These are phyloP conservation scores for Schizopygopsis malacanthus DNA, from an alignment of 2,797 vertebrate genomes.

Conservation along the genomic window DNA sequence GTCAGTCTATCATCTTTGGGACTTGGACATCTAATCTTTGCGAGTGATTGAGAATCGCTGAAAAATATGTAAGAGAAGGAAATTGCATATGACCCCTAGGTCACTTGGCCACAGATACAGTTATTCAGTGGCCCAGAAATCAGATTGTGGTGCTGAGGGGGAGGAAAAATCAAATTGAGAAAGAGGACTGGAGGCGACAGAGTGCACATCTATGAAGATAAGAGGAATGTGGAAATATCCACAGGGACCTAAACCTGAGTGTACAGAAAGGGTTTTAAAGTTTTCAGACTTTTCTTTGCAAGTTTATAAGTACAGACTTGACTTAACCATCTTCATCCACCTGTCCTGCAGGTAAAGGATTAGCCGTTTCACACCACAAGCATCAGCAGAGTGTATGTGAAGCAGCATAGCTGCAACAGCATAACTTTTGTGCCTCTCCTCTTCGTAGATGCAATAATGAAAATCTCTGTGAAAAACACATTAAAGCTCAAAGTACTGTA, in stretches of 20 bases:
- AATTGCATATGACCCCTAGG: conserved; percentile 65
- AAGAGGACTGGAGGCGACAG: conserved; percentile 52
- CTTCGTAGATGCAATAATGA: neutral
- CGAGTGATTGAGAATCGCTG: conserved; percentile 57
- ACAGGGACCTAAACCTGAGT: conserved; percentile 46
- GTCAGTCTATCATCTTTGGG: conserved; percentile 56
- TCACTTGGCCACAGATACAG: conserved; percentile 63
- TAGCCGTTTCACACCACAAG: neutral
- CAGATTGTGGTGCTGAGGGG: conserved; percentile 61
- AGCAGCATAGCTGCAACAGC: neutral
- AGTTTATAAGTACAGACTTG: conserved; percentile 31
- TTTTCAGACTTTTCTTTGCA: conserved; percentile 40
- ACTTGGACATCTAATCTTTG: conserved; percentile 57
- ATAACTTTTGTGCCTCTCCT: neutral
- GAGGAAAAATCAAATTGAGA: conserved; percentile 60
- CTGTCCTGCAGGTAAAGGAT: conserved; percentile 27
- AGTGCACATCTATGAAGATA: conserved; percentile 56
- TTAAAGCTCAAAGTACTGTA: neutral
- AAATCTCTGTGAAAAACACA: neutral
- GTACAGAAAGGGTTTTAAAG: conserved; percentile 37
- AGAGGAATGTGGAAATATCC: conserved; percentile 51
- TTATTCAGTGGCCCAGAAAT: conserved; percentile 64
- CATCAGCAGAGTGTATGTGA: neutral
- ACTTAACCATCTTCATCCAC: neutral
- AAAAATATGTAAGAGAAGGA: conserved; percentile 58